These are phyloP conservation scores for Antigone vipio DNA, from an alignment of 2,113 vertebrate genomes.

Conservation along the genomic window DNA sequence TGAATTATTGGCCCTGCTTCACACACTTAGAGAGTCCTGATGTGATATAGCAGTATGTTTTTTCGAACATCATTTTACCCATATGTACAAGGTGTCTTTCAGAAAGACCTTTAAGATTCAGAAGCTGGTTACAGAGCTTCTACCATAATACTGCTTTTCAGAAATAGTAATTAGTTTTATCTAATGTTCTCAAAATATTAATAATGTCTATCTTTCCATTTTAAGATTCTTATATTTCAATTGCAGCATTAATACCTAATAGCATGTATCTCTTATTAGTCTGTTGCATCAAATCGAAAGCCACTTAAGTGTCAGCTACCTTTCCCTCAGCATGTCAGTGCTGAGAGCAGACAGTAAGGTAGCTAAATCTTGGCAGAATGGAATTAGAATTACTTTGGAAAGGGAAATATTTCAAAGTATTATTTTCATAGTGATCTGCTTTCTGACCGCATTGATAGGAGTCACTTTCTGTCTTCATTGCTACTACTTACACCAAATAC, in stretches of 20 bases:
- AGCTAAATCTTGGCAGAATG: neutral
- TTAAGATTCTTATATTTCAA: neutral
- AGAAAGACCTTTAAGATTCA: neutral
- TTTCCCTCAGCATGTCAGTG: neutral
- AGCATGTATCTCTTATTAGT: fast-evolving
- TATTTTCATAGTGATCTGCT: neutral
- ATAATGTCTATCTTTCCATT: neutral
- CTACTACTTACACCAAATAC: neutral
- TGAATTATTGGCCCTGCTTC: neutral
- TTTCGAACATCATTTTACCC: neutral
- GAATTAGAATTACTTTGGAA: neutral
- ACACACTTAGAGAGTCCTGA: neutral
- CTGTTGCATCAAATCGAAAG: neutral
- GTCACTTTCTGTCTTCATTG: neutral
- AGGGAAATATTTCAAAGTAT: neutral
- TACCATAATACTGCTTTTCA: neutral
- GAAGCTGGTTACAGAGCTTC: neutral
- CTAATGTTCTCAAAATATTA: neutral
- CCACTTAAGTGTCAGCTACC: neutral
- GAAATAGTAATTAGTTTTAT: neutral
- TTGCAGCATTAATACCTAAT: neutral
- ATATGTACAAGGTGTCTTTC: neutral
- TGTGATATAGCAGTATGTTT: neutral
- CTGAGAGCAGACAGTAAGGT: neutral
- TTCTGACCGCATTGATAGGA: neutral